Percentiles rank a stretch among this genome's conserved stretches.
Evolutionary conservation across 92 coral and sea anemone species (phyloP).

Genomic region (Parazoanthus darwini): DNA sequence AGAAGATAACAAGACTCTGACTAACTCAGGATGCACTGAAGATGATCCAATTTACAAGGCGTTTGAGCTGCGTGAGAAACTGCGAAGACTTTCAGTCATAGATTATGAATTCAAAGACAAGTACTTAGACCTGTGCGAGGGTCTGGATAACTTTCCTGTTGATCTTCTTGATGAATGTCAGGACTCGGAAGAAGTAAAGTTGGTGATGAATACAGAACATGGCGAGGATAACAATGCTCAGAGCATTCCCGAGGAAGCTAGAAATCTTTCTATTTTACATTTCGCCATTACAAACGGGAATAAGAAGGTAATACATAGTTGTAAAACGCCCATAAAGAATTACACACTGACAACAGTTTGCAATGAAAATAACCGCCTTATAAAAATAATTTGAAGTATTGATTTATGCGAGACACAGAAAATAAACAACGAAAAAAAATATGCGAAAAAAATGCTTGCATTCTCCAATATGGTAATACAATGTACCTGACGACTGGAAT

Average conservation of each 20-base stretch:
- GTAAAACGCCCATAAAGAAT: background rate
- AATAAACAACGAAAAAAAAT: too few species aligned
- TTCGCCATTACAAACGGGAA: background rate
- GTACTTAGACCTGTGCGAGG: conserved; percentile 28
- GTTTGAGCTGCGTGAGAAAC: conserved; percentile 41
- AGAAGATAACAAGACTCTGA: background rate
- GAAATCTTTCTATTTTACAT: background rate
- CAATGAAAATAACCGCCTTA: too few species aligned
- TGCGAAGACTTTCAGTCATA: conserved; percentile 24
- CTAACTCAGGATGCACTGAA: background rate
- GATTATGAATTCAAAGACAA: conserved; percentile 50
- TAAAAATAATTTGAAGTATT: too few species aligned
- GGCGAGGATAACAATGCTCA: conserved; percentile 29
- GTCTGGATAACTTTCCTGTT: conserved; percentile 32
- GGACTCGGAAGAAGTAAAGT: conserved; percentile 43
- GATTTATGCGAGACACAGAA: too few species aligned
- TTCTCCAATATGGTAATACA: too few species aligned
- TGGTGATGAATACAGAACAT: conserved; percentile 36
- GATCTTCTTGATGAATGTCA: conserved; percentile 45
- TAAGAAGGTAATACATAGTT: background rate
- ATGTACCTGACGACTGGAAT: too few species aligned
- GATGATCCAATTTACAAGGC: conserved; percentile 51
- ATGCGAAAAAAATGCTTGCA: too few species aligned
- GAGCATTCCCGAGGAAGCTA: background rate
- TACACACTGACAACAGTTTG: background rate